phyloP scores from a whole-genome alignment of 2,888 invertebrate genomes.

The Cosmia trapezina region DNA sequence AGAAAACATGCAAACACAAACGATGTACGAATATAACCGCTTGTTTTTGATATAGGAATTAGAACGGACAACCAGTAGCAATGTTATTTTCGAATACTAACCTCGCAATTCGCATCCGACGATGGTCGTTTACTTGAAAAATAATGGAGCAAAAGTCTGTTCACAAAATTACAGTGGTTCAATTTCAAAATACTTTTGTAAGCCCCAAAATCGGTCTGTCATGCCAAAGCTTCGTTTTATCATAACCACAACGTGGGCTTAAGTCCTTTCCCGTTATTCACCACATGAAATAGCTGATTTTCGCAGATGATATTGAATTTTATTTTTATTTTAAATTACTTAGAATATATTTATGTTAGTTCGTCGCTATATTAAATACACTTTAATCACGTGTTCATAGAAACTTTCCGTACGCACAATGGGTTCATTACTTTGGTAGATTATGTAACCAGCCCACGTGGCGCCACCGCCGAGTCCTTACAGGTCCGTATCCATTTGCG shows the following conservation, averaged over 20 bases:
- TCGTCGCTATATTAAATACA: neutral
- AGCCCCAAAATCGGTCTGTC: slow-evolving; percentile 9
- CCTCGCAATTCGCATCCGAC: neutral
- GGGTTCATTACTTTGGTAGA: neutral
- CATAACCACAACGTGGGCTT: slow-evolving; percentile 2
- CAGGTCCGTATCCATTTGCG: slow-evolving; percentile 26
- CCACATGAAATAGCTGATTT: neutral
- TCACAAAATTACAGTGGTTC: slow-evolving; percentile 20
- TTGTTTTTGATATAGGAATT: slow-evolving; percentile 1
- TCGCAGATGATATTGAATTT: neutral
- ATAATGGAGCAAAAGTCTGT: slow-evolving; percentile 7
- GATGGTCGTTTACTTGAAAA: slow-evolving; percentile 20
- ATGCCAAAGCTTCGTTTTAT: slow-evolving; percentile 11
- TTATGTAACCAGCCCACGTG: slow-evolving; percentile 24
- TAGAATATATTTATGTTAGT: neutral
- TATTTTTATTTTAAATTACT: no score
- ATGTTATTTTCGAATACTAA: slow-evolving; percentile 15
- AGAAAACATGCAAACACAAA: neutral
- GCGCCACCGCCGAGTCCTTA: neutral
- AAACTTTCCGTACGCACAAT: neutral
- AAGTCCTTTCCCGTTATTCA: neutral
- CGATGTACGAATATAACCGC: neutral
- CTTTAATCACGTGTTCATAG: neutral
- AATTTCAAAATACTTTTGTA: slow-evolving; percentile 24
- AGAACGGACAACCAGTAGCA: neutral